Evolutionary conservation across 2,797 vertebrate genomes (phyloP), one percentile per base, ranked within the genome.

Genomic region (Brotula barbata): DNA sequence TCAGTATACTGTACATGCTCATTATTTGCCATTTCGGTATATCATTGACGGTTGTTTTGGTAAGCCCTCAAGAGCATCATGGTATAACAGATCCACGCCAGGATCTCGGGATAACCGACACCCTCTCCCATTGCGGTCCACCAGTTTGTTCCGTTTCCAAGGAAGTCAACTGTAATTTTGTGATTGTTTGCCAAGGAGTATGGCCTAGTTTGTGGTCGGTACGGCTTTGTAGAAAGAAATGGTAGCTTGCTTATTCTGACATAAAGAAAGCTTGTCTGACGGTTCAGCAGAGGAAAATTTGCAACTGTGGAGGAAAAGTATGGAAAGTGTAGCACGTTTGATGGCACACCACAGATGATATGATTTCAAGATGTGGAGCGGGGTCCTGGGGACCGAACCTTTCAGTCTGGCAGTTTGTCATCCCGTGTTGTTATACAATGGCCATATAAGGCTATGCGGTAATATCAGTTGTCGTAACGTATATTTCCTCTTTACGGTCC

Each of bases 361-460:
- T 90, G 64, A 77, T 89, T 87, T 87, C 81, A 89, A 90, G 83
- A 91, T 91, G 90, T 87, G 77, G 80, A 81, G 62, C 34, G 10
- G 62, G 59, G 71, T 68, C 72, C 73, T 73, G 61, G 72, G 61
- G 52, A 83, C 70, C 87, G 80, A 75, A 88, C 86, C 77, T 79
- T 59, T 75, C 68, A 73, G 58, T 79, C 63, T 86, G 77, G 79
- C 78, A 74, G 64, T 73, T 69, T 80, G 73, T 85, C 78, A 68
- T 86, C 73, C 67, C 43, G 62, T 77, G 71, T 76, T 75, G 60
- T 86, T 85, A 73, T 70, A 67, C 79, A 81, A 81, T 72, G 66
- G 67, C 64, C 6, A 67, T 59, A 55, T 72, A 62, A 58, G 62
- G 43, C 46, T 73, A 40, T 61, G 78, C 45, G 39, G 52, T 73